Base-by-base conservation (phyloP, 92 coral and sea anemone genomes). In the Phenganax stokvisi region DNA sequence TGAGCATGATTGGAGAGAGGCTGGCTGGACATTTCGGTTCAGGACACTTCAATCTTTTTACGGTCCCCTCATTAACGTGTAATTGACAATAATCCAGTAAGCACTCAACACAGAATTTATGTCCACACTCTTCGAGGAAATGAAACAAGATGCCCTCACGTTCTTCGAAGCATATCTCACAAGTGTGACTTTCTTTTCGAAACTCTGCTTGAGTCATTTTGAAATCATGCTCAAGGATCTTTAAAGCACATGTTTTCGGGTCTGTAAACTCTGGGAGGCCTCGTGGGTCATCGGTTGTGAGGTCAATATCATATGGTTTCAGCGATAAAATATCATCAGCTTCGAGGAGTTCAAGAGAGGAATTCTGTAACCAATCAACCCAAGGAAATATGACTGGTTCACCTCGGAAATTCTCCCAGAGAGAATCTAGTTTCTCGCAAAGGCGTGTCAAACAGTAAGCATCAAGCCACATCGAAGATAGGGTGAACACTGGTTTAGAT, bases 331-430 rank as follows among this genome's bases (percentile, higher is more conserved):
- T 87, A 16, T 87, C 82, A 7, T 79, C 70, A 57, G 91, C 79
- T 65, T 61, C 85, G 27, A 94, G 87, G 79, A 82, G 59, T 57
- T 92, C 91, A 71, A 89, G 85, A 0, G 88, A 82, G 15, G 89
- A 76, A 67, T 86, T 88, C 77, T 90, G 92, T 65, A 94, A 77
- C 97, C 97, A 94, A 37, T 94, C 97, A 7, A 89, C 96, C 97
- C 98, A 94, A 1, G 93, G 80, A 74, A 88, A 94, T 20, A 92
- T 85, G 66, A 90, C 83, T 0, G 98, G 91, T 30, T 78, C 71
- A 0, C 82, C 82, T 56, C 74, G 75, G 79, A 72, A 56, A 10
- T 81, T 85, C 52, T 92, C 96, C 96, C 92, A 94, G 20, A 94
- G 79, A 16, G 72, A 44, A 44, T 80, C 86, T 70, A 94, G 85